These are phyloP conservation scores for Drosophila sordidula DNA, from an alignment of 2,888 invertebrate genomes.

Conservation along the genomic window DNA sequence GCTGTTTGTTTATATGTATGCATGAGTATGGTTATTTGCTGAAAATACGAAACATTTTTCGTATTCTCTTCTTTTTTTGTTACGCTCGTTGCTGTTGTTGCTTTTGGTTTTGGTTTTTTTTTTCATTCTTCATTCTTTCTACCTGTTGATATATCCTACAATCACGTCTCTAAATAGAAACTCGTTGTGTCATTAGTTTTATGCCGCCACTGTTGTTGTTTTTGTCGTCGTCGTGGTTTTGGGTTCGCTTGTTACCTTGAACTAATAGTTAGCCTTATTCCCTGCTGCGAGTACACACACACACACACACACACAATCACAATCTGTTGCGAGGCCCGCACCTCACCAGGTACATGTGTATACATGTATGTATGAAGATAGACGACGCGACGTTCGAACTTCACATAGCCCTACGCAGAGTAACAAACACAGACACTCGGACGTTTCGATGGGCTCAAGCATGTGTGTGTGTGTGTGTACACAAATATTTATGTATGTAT, in stretches of 20 bases:
- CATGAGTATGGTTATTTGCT: slow-evolving; percentile 30
- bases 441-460: background rate
- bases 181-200: slow-evolving; percentile 74
- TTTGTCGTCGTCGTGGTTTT: slow-evolving; percentile 44
- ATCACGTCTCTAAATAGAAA: slow-evolving; percentile 75
- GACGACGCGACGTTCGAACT: slow-evolving; percentile 11
- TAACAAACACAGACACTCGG: background rate
- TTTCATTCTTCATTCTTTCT: slow-evolving; percentile 43
- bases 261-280: slow-evolving; percentile 73
- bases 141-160: slow-evolving; percentile 78
- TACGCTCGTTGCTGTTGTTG: slow-evolving; percentile 17
- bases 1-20: slow-evolving; percentile 14
- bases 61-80: slow-evolving; percentile 53
- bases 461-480: slow-evolving; percentile 3
- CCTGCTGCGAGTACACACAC: slow-evolving; percentile 50
- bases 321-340: slow-evolving; percentile 34
- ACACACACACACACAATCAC: slow-evolving; percentile 9
- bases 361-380: slow-evolving; percentile 12
- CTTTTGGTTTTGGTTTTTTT: slow-evolving; percentile 8
- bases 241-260: slow-evolving; percentile 69
- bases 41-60: slow-evolving; percentile 54
- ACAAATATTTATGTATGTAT: slow-evolving; percentile 3
- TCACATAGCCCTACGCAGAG: slow-evolving; percentile 22
- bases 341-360: slow-evolving; percentile 24
- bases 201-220: slow-evolving; percentile 33